Conservation (phyloP, 2,888 invertebrate species). For the Minunthozetes semirufus region DNA sequence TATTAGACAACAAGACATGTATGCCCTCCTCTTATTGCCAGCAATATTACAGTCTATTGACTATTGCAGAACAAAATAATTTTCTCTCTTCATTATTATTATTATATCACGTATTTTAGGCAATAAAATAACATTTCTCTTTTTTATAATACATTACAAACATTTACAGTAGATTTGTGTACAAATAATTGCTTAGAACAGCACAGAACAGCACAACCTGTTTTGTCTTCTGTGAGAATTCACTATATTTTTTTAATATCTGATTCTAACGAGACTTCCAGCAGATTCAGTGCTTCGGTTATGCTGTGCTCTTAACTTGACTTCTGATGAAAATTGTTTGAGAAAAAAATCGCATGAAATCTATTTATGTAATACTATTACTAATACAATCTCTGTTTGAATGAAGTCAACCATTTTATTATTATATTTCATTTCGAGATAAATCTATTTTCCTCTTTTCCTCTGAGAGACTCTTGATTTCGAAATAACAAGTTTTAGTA, state of each 20-base stretch:
- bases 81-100: not conserved
- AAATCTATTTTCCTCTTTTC: too few relatives aligned
- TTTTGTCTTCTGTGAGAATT: constrained; percentile 11
- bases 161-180: not conserved
- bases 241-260: not conserved
- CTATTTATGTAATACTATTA: constrained; percentile 2
- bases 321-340: not conserved
- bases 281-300: not conserved
- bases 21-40: not conserved
- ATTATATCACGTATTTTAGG: constrained; percentile 1
- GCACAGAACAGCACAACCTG: too few relatives aligned
- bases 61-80: not conserved
- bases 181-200: not conserved
- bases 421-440: not conserved
- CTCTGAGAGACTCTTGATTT: too few relatives aligned
- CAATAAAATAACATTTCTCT: constrained; percentile 1
- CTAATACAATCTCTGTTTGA: not conserved
- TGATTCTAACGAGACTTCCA: not conserved
- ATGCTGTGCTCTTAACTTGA: not conserved
- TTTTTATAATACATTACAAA: not conserved
- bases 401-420: not conserved
- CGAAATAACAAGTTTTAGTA: too few relatives aligned
- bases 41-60: not conserved
- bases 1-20: too few relatives aligned
- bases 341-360: not conserved